phyloP scores from a whole-genome alignment of 2,113 vertebrate genomes.

The Myotis davidii region DNA sequence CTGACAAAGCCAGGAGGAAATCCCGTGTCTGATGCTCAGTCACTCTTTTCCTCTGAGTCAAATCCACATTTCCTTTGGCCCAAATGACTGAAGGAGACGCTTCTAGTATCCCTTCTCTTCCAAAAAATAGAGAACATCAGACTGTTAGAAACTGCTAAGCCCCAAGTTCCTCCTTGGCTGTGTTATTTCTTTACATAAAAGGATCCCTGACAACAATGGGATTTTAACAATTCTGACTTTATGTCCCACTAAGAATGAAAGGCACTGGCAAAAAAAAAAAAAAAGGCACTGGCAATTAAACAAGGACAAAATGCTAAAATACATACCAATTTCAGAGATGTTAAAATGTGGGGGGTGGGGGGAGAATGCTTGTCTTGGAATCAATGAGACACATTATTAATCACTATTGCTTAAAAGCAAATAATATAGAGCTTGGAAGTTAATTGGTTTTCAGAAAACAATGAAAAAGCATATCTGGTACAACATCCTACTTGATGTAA shows the following conservation, averaged over 20 bases:
- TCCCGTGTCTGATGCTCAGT: background rate
- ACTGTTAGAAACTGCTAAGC: background rate
- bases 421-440: conserved; percentile 81
- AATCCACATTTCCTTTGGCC: background rate
- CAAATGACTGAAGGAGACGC: background rate
- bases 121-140: background rate
- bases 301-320: background rate
- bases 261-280: background rate
- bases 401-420: conserved; percentile 83
- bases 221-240: background rate
- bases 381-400: conserved; percentile 79
- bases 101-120: background rate
- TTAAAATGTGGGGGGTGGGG: background rate
- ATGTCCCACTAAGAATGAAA: background rate
- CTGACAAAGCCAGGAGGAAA: background rate
- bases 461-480: conserved; percentile 76
- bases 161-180: background rate
- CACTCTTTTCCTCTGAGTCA: background rate
- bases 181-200: background rate
- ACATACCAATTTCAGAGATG: background rate
- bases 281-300: background rate
- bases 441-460: conserved; percentile 81
- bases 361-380: conserved; percentile 46
- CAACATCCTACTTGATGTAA: conserved; percentile 77
- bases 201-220: background rate